A percentile compares a stretch with the other conserved stretches of the same genome.
These are phyloP conservation scores for Bombus superbus DNA, from an alignment of 1,140 invertebrate species.

Conservation along the genomic window DNA sequence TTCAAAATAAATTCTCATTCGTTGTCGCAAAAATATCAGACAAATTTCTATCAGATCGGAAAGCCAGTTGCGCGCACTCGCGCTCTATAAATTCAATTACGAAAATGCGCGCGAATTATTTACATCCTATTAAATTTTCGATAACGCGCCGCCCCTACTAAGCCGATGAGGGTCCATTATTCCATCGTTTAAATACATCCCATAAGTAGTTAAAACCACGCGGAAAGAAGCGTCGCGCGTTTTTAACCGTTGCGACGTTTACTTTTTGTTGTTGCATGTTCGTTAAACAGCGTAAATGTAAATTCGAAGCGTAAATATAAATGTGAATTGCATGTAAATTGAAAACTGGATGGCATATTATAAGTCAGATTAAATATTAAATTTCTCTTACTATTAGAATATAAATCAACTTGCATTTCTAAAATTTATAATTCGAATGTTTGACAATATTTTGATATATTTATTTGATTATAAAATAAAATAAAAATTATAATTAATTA, in stretches of 20 bases:
- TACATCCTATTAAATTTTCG: conserved; percentile 44
- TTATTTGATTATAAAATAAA: neutral
- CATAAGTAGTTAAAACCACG: neutral
- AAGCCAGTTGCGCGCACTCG: neutral
- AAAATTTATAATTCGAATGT: too few relatives aligned
- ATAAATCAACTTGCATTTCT: neutral
- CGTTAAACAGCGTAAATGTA: conserved; percentile 13
- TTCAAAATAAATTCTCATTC: neutral
- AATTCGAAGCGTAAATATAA: neutral
- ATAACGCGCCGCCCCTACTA: neutral
- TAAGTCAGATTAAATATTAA: too few relatives aligned
- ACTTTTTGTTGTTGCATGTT: conserved; percentile 4
- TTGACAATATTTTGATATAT: neutral
- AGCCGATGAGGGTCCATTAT: conserved; percentile 37
- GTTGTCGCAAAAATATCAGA: neutral
- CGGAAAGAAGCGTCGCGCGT: neutral
- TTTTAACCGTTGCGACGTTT: neutral
- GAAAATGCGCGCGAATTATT: conserved; percentile 45
- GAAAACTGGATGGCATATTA: neutral
- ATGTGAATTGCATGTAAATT: conserved; percentile 3
- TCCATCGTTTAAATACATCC: conserved; percentile 30
- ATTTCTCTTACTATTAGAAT: neutral
- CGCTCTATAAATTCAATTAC: conserved; percentile 41
- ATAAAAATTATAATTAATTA: neutral
- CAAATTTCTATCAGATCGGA: neutral